Conservation (phyloP, 2,797 vertebrate genomes). For the Kryptolebias ocellatus region DNA sequence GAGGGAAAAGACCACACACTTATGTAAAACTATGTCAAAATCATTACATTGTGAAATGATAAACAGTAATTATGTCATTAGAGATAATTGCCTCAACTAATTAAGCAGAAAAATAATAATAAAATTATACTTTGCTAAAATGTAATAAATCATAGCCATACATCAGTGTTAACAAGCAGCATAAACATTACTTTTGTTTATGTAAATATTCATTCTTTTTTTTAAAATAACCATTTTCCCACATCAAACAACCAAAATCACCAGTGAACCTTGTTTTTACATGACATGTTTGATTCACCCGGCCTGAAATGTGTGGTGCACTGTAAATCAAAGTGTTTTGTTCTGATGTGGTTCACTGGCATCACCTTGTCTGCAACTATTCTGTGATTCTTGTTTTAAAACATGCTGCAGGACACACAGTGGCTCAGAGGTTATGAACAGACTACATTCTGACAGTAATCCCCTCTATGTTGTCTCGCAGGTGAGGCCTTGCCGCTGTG, state of each 20-base stretch:
- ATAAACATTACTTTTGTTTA: neutral
- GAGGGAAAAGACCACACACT: neutral
- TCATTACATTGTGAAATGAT: neutral
- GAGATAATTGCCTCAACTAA: constrained; percentile 8
- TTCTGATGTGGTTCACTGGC: neutral
- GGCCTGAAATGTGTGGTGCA: neutral
- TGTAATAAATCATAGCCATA: constrained; percentile 2
- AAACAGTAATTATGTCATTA: constrained; percentile 19
- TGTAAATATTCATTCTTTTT: neutral
- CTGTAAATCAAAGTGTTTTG: neutral
- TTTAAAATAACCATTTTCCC: neutral
- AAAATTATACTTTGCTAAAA: constrained; percentile 4
- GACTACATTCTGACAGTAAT: constrained; percentile 3
- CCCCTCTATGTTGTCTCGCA: neutral
- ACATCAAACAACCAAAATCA: neutral
- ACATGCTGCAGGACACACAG: neutral
- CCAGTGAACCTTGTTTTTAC: neutral
- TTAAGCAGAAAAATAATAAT: constrained; percentile 8
- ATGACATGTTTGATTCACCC: neutral
- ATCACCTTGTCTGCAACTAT: constrained; percentile 8
- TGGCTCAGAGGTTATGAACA: constrained; percentile 1
- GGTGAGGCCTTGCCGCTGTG: constrained; percentile 3
- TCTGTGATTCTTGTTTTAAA: constrained; percentile 1
- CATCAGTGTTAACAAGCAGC: neutral
- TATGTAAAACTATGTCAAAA: constrained; percentile 6